These are phyloP conservation scores for Sebastes minor DNA, from an alignment of 2,797 vertebrate genomes.

Conservation along the genomic window DNA sequence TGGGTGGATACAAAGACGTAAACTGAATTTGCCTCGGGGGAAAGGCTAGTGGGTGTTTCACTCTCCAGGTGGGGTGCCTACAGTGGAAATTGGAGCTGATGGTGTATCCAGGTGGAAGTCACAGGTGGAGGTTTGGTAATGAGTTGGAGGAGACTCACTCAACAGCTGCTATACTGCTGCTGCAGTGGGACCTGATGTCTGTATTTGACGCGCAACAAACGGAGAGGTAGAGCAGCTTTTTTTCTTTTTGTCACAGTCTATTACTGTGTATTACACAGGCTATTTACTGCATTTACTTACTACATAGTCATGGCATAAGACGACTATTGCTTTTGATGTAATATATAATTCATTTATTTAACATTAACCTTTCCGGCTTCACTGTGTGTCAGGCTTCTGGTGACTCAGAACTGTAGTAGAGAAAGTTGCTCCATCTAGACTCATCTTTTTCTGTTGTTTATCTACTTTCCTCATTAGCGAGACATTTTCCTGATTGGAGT, in stretches of 20 bases:
- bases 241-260: background rate
- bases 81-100: constrained; percentile 65
- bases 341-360: background rate
- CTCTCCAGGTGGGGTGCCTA: constrained; percentile 63
- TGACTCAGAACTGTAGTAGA: background rate
- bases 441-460: background rate
- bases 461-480: background rate
- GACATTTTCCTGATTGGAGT: background rate
- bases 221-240: background rate
- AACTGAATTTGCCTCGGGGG: constrained; percentile 40
- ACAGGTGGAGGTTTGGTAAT: constrained; percentile 78
- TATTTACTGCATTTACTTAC: background rate
- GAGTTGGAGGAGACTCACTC: constrained; percentile 68
- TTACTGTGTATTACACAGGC: background rate
- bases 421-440: background rate
- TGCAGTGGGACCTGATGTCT: constrained; percentile 61
- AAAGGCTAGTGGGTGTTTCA: constrained; percentile 49
- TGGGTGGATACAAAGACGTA: constrained; percentile 35
- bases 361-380: background rate
- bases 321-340: background rate
- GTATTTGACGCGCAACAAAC: constrained; percentile 54
- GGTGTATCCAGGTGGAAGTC: constrained; percentile 75
- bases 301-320: background rate
- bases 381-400: background rate
- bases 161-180: constrained; percentile 68